Conservation (phyloP, 2,113 vertebrate genomes). For the Gnathonemus echidnorhynchus region DNA sequence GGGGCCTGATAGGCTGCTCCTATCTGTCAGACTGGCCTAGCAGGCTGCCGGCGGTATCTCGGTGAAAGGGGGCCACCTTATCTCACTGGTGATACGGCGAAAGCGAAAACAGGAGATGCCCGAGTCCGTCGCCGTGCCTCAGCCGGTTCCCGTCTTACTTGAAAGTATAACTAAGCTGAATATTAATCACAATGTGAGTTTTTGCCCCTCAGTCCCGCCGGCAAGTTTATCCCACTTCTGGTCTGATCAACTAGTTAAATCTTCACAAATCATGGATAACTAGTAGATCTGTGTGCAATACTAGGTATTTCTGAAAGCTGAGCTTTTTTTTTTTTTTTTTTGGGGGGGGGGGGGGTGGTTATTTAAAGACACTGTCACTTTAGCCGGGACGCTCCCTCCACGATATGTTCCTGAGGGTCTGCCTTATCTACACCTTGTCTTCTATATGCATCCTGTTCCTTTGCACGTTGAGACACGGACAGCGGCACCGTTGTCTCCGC, state of each 20-base stretch:
- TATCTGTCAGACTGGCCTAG: background rate
- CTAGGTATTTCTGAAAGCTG: slow-evolving; percentile 72
- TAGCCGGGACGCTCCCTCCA: slow-evolving; percentile 70
- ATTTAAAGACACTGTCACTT: slow-evolving; percentile 79
- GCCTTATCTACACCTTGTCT: slow-evolving; percentile 87
- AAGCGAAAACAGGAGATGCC: background rate
- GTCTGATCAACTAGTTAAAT: background rate
- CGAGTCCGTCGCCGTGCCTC: background rate
- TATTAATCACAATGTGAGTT: background rate
- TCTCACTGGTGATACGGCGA: background rate
- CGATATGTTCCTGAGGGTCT: slow-evolving; percentile 73
- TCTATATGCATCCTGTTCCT: slow-evolving; percentile 80
- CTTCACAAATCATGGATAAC: slow-evolving; percentile 39
- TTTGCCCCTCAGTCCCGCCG: background rate
- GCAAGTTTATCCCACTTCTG: background rate
- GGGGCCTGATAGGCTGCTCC: background rate
- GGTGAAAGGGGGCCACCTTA: background rate
- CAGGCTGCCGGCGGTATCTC: background rate
- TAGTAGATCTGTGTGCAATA: slow-evolving; percentile 82
- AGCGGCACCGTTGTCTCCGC: slow-evolving; percentile 25
- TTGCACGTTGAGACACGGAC: slow-evolving; percentile 78
- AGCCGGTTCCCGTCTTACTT: background rate
- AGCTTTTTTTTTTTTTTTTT: slow-evolving; percentile 23
- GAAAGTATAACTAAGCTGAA: background rate
- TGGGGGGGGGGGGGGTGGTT: slow-evolving; percentile 29